phyloP scores from a whole-genome alignment of 2,888 invertebrate genomes.

The Mesorhabditis belari region DNA sequence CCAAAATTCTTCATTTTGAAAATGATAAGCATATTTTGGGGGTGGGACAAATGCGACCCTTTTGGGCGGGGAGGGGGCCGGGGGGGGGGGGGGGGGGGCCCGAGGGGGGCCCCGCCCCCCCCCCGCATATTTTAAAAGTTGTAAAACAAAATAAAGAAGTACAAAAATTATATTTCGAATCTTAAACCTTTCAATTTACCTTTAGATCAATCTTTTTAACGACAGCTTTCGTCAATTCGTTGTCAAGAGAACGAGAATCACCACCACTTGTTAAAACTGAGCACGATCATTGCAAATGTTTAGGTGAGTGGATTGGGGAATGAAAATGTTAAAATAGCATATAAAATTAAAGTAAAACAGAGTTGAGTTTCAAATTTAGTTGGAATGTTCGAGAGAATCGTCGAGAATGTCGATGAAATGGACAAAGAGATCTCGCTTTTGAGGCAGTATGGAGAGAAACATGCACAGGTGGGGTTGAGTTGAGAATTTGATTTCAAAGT shows the following conservation, averaged over 20 bases:
- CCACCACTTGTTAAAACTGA: slow-evolving; percentile 34
- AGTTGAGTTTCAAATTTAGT: background rate
- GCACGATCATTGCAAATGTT: slow-evolving; percentile 34
- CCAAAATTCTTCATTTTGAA: too few species aligned
- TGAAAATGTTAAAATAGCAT: too few species aligned
- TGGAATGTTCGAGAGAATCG: slow-evolving; percentile 17
- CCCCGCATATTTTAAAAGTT: background rate
- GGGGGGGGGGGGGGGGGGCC: too few species aligned
- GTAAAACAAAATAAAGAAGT: background rate
- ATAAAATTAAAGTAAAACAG: too few species aligned
- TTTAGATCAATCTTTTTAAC: slow-evolving; percentile 34
- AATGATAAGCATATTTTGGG: too few species aligned
- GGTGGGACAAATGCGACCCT: too few species aligned
- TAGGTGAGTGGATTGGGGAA: slow-evolving; percentile 12
- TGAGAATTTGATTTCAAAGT: too few species aligned
- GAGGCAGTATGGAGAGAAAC: slow-evolving; percentile 32
- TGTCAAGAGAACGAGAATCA: slow-evolving; percentile 22
- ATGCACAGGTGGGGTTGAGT: slow-evolving; percentile 40
- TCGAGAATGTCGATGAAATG: slow-evolving; percentile 24
- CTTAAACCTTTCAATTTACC: too few species aligned
- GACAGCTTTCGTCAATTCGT: slow-evolving; percentile 34
- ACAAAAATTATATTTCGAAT: too few species aligned
- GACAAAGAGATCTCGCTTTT: slow-evolving; percentile 20
- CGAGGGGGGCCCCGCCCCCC: background rate
- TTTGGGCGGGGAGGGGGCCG: too few species aligned